Evolutionary conservation across 2,113 vertebrate species (phyloP).

Genomic region (Damaliscus lunatus): DNA sequence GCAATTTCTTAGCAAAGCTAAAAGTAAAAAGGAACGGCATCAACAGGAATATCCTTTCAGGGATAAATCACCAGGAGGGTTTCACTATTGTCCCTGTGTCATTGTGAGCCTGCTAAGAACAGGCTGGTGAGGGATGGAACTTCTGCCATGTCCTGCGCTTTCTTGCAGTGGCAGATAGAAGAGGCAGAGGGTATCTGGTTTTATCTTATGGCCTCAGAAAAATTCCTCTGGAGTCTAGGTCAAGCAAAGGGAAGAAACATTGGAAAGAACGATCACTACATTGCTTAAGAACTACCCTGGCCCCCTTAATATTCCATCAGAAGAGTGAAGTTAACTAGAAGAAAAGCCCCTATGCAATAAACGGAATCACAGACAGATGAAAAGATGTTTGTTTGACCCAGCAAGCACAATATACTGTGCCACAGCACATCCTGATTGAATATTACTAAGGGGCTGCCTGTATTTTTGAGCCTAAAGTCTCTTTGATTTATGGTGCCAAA

Average conservation of each 20-base stretch:
- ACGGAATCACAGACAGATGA: constrained; percentile 54
- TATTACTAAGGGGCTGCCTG: constrained; percentile 63
- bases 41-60: neutral
- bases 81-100: neutral
- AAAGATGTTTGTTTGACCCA: constrained; percentile 69
- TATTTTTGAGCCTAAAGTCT: constrained; percentile 70
- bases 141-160: neutral
- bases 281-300: constrained; percentile 50
- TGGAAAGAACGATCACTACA: constrained; percentile 44
- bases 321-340: constrained; percentile 62
- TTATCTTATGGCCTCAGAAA: neutral
- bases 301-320: constrained; percentile 49
- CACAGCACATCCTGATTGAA: constrained; percentile 64
- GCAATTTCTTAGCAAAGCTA: neutral
- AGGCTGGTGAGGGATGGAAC: neutral
- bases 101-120: neutral
- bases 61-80: neutral
- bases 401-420: constrained; percentile 56
- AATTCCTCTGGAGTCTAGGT: neutral
- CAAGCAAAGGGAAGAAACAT: constrained; percentile 14
- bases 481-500: constrained; percentile 78
- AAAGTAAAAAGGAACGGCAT: neutral
- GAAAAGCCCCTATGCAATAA: constrained; percentile 56
- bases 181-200: neutral
- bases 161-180: neutral